Evolutionary conservation across 1,140 invertebrate species (phyloP), one percentile per base, ranked within the genome.

Genomic region (Mizuhopecten yessoensis): DNA sequence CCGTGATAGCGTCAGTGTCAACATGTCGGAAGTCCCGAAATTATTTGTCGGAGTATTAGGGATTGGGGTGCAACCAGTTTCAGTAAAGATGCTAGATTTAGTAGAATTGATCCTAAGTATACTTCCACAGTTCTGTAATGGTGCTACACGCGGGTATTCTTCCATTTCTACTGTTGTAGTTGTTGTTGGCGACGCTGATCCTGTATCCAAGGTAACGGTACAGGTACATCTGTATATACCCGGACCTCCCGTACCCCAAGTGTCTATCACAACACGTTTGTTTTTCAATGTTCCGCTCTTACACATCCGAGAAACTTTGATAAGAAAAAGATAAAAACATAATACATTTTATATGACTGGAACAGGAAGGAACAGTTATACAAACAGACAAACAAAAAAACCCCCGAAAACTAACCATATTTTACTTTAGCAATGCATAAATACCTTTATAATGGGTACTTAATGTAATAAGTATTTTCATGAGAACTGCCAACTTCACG

Each of bases 261-360:
- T 75, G 57, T 75, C 57, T 75, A 75, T 75, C 57, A 75, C 57
- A 2, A 75, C 57, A 75, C 57, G 57, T 75, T 23, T 75, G 11
- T 75, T 75, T 29, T n/a, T 17, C 11, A 75, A 29, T 75, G 57
- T 3, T 75, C 57, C 57, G 5, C 23, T 13, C 23, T 29, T 29
- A 75, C 57, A 75, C 57, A 75, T 75, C 9, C 9, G 45, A 5
- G 36, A 5, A 13, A 39, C 36, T 39, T 39, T 39, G 13, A 7
- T 5, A 39, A 39, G 13, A 39, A 39, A 39, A 39, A 39, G 13
- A 39, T n/a, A n/a, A n/a, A n/a, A n/a, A n/a, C n/a, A n/a, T n/a
- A n/a, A n/a, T n/a, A n/a, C n/a, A n/a, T n/a, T n/a, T n/a, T n/a
- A n/a, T n/a, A n/a, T n/a, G n/a, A n/a, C n/a, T n/a, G n/a, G n/a